These are phyloP conservation scores for Zelostemma sp. DNA, from an alignment of 1,140 invertebrate genomes.

Conservation along the genomic window DNA sequence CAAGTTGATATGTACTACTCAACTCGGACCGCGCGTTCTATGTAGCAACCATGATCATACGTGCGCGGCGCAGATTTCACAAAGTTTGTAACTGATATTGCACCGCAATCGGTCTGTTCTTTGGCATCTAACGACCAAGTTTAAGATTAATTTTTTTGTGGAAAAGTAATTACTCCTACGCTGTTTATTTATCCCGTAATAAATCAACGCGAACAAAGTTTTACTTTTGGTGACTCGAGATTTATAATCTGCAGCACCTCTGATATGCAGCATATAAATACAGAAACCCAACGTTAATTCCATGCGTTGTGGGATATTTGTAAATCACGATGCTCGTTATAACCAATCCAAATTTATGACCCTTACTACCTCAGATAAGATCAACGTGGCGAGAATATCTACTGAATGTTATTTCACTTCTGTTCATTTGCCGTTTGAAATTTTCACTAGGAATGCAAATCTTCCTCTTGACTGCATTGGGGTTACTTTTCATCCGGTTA, in stretches of 20 bases:
- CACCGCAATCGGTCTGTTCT: too few species aligned
- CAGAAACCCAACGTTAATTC: slow-evolving; percentile 16
- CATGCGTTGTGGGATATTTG: background rate
- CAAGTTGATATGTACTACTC: slow-evolving; percentile 63
- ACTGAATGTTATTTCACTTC: slow-evolving; percentile 21
- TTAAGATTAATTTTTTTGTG: too few species aligned
- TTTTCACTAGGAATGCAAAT: too few species aligned
- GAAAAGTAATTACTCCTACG: too few species aligned
- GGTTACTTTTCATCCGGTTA: too few species aligned
- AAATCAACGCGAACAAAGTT: background rate
- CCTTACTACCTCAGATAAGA: slow-evolving; percentile 21
- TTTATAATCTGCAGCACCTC: background rate
- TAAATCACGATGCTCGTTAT: slow-evolving; percentile 11
- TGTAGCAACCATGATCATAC: slow-evolving; percentile 19
- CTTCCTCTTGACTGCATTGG: too few species aligned
- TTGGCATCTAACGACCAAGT: too few species aligned
- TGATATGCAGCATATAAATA: slow-evolving; percentile 18
- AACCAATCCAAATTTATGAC: slow-evolving; percentile 23
- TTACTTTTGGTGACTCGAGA: background rate
- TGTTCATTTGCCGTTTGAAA: too few species aligned
- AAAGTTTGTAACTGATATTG: slow-evolving; percentile 20
- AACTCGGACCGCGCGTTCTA: slow-evolving; percentile 12
- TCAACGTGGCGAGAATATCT: slow-evolving; percentile 20
- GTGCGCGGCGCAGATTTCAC: slow-evolving; percentile 6
- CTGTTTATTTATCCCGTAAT: too few species aligned